A percentile compares a stretch with the other conserved stretches of the same genome.
These are phyloP conservation scores for Bombylius discolor DNA, from an alignment of 2,888 invertebrate genomes.

Conservation along the genomic window DNA sequence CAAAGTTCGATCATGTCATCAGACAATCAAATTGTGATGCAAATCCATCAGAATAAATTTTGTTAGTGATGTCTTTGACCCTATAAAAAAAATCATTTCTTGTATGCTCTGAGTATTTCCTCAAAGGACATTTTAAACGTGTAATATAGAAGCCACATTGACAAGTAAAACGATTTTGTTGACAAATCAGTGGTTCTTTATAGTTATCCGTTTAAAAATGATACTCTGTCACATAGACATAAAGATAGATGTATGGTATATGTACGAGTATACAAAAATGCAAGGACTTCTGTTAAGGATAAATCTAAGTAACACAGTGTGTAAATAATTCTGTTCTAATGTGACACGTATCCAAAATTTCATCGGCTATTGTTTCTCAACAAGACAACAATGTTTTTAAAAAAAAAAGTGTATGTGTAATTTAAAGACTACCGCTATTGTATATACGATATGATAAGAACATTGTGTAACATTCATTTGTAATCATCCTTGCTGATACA, in stretches of 20 bases:
- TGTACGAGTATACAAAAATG: too few relatives aligned
- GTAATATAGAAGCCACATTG: conserved; percentile 11
- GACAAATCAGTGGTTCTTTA: conserved; percentile 17
- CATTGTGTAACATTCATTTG: too few relatives aligned
- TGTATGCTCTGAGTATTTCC: neutral
- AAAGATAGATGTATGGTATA: too few relatives aligned
- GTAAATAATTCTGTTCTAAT: too few relatives aligned
- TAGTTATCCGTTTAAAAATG: conserved; percentile 7
- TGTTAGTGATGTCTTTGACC: conserved; percentile 5
- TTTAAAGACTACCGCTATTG: too few relatives aligned
- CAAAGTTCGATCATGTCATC: conserved; percentile 21
- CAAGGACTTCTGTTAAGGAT: too few relatives aligned
- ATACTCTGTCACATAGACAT: neutral
- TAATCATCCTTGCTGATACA: neutral
- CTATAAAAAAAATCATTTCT: neutral
- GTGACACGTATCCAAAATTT: too few relatives aligned
- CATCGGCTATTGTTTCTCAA: too few relatives aligned
- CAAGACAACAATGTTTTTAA: too few relatives aligned
- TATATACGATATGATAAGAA: too few relatives aligned
- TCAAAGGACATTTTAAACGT: conserved; percentile 5
- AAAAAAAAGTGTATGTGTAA: too few relatives aligned
- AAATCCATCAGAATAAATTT: conserved; percentile 31
- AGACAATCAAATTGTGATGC: conserved; percentile 26
- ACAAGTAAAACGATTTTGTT: conserved; percentile 17
- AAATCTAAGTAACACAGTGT: too few relatives aligned